Percentiles rank a stretch among this genome's conserved stretches.
phyloP scores from a whole-genome alignment of 2,113 vertebrate genomes.

The Ranitomeya variabilis region DNA sequence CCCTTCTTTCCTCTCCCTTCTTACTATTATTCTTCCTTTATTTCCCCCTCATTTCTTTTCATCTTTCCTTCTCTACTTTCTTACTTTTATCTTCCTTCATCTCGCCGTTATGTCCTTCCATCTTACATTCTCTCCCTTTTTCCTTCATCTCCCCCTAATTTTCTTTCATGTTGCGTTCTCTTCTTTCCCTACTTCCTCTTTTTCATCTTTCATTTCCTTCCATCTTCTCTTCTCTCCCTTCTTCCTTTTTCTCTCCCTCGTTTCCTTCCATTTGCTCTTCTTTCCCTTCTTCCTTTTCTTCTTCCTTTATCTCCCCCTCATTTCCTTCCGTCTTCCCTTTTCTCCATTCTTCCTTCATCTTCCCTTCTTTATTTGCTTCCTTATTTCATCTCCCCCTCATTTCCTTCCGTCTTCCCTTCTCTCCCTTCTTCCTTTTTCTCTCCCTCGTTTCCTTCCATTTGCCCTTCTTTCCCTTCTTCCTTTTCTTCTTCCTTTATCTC shows the following conservation, averaged over 20 bases:
- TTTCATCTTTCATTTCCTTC: too few species aligned
- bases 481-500: not conserved
- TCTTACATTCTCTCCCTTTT: not conserved
- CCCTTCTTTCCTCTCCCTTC: not conserved
- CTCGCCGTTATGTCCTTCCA: not conserved
- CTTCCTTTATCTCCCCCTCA: not conserved
- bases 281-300: not conserved
- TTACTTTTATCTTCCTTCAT: not conserved
- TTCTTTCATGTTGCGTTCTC: too few species aligned
- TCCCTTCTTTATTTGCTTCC: not conserved
- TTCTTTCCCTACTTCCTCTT: too few species aligned
- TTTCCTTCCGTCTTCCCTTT: not conserved
- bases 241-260: not conserved
- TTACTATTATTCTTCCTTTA: not conserved
- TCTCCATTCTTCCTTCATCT: not conserved
- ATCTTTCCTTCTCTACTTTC: not conserved
- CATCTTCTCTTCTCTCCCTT: not conserved
- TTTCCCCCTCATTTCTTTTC: not conserved
- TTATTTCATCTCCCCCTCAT: not conserved
- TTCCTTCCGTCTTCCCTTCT: not conserved
- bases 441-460: not conserved
- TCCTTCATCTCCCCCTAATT: too few species aligned
- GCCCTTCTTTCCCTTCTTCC: not conserved
- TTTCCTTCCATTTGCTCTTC: not conserved
- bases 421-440: not conserved